Evolutionary conservation across 2,888 invertebrate genomes (phyloP).

Genomic region (Epinotia ramella): DNA sequence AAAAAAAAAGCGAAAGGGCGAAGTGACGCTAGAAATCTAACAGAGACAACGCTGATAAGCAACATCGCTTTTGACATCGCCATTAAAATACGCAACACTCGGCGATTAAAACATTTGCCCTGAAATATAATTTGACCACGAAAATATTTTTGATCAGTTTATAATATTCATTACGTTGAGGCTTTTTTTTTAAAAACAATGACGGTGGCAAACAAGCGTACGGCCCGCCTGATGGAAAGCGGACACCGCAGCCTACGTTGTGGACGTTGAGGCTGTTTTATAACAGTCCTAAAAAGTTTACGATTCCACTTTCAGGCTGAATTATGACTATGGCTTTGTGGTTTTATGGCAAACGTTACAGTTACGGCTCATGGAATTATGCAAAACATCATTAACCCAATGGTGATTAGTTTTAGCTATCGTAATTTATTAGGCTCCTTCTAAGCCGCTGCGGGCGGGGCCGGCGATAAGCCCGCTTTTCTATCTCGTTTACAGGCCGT

Average conservation of each 20-base stretch:
- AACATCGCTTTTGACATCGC: too few species aligned
- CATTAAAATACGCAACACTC: too few species aligned
- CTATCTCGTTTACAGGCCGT: slow-evolving; percentile 19
- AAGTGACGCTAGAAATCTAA: too few species aligned
- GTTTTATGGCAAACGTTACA: not conserved
- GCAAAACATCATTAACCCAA: slow-evolving; percentile 1
- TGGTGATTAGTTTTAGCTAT: slow-evolving; percentile 8
- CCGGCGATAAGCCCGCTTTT: not conserved
- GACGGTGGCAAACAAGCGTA: too few species aligned
- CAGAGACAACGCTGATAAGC: too few species aligned
- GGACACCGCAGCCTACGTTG: too few species aligned
- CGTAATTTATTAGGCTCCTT: not conserved
- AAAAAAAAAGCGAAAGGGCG: too few species aligned
- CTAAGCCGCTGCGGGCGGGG: slow-evolving; percentile 1
- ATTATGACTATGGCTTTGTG: not conserved
- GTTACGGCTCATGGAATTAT: not conserved
- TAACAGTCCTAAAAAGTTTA: not conserved
- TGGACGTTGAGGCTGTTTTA: not conserved
- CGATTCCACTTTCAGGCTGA: not conserved
- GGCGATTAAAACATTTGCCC: too few species aligned
- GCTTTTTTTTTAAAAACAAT: too few species aligned
- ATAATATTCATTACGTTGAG: not conserved
- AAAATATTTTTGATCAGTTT: not conserved
- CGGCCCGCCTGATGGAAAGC: too few species aligned
- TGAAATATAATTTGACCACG: too few species aligned